These are phyloP conservation scores for Ceramica pisi DNA, from an alignment of 2,888 invertebrate genomes.

Conservation along the genomic window DNA sequence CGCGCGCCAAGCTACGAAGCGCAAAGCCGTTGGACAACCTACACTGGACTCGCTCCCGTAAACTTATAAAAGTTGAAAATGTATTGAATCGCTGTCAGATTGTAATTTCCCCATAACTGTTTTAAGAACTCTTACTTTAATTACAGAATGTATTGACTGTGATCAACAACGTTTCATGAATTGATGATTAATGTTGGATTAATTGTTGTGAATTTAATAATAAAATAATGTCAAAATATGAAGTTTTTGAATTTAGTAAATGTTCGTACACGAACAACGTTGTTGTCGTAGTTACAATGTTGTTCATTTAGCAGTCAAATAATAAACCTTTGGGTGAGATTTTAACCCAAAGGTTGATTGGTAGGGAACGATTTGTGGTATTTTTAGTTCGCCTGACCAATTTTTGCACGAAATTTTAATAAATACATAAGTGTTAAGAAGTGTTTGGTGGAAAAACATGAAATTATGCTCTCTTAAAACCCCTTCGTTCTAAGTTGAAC, in stretches of 20 bases:
- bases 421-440: not conserved
- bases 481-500: not conserved
- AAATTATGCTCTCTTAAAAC: not conserved
- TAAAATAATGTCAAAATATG: not conserved
- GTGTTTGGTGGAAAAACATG: not conserved
- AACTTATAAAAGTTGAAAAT: conserved; percentile 65
- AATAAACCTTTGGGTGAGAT: too few species aligned
- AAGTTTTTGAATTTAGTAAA: not conserved
- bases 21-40: conserved; percentile 84
- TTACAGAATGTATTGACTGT: not conserved
- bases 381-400: not conserved
- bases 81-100: conserved; percentile 39
- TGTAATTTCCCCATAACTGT: conserved; percentile 25
- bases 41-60: conserved; percentile 79
- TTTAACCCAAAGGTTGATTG: not conserved
- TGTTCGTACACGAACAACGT: not conserved
- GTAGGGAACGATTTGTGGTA: not conserved
- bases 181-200: conserved; percentile 9
- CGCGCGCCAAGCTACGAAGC: conserved; percentile 83
- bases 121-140: conserved; percentile 3
- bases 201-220: not conserved
- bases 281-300: not conserved
- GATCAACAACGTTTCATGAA: not conserved
- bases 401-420: not conserved
- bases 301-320: not conserved